A percentile compares a stretch with the other conserved stretches of the same genome.
These are phyloP conservation scores for Auanema freiburgensis DNA, from an alignment of 2,888 invertebrate species.

Conservation along the genomic window DNA sequence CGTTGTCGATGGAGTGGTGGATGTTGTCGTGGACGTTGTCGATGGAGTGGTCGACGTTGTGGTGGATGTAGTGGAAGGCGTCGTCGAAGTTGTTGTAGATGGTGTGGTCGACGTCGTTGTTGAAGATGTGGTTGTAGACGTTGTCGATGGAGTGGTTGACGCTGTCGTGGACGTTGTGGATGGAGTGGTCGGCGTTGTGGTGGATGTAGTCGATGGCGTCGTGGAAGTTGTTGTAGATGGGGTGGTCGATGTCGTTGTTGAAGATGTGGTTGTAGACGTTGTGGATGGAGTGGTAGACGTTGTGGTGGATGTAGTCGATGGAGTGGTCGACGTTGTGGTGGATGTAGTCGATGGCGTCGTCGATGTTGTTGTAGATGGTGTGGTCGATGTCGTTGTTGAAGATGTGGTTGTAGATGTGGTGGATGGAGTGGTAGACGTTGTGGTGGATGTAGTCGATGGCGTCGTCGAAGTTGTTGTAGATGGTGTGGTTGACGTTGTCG, in stretches of 20 bases:
- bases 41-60: no score
- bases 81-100: no score
- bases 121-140: neutral
- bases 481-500: neutral
- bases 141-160: neutral
- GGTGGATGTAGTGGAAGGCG: no score
- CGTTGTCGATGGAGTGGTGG: no score
- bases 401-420: slow-evolving; percentile 6
- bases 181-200: neutral
- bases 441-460: neutral
- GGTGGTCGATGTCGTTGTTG: slow-evolving; percentile 3
- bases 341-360: neutral
- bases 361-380: slow-evolving; percentile 2
- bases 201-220: slow-evolving; percentile 2
- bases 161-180: slow-evolving; percentile 4
- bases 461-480: neutral
- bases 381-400: no score
- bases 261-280: slow-evolving; percentile 1
- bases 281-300: neutral
- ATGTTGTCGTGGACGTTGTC: no score
- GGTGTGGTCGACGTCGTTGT: slow-evolving; percentile 1
- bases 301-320: slow-evolving; percentile 1
- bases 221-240: slow-evolving; percentile 6
- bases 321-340: neutral
- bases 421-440: neutral